phyloP scores from a whole-genome alignment of 1,140 invertebrate genomes.

The Cydia splendana region DNA sequence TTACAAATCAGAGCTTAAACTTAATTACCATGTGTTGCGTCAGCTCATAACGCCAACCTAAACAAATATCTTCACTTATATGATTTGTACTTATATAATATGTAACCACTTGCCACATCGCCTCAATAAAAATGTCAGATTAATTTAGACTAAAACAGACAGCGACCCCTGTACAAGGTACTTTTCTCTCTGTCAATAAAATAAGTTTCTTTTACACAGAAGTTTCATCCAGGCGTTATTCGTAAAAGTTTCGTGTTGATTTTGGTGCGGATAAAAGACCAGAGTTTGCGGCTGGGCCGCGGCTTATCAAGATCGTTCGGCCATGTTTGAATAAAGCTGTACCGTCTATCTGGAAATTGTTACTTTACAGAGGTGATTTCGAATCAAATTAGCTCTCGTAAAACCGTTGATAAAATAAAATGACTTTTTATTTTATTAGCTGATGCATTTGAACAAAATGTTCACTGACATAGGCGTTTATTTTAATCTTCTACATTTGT shows the following conservation, averaged over 20 bases:
- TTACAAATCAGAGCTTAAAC: too few relatives aligned
- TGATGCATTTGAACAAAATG: not conserved
- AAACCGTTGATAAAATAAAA: slow-evolving; percentile 17
- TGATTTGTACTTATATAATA: too few relatives aligned
- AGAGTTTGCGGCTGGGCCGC: slow-evolving; percentile 24
- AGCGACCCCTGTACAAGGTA: not conserved
- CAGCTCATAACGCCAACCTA: too few relatives aligned
- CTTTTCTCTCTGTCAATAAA: slow-evolving; percentile 17
- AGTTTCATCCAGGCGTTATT: slow-evolving; percentile 27
- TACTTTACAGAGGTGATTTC: slow-evolving; percentile 3
- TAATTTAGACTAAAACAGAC: not conserved
- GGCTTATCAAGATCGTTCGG: slow-evolving; percentile 15
- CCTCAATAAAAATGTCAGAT: not conserved
- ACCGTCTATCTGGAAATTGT: slow-evolving; percentile 6
- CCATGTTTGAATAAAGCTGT: slow-evolving; percentile 23
- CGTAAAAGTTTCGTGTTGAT: slow-evolving; percentile 31
- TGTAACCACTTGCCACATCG: too few relatives aligned
- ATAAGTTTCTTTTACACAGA: slow-evolving; percentile 14
- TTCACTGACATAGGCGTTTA: not conserved
- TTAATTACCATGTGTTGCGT: too few relatives aligned
- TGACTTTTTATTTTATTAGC: not conserved
- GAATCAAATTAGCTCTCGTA: slow-evolving; percentile 9
- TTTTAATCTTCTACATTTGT: not conserved
- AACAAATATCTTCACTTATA: too few relatives aligned
- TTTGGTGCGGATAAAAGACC: slow-evolving; percentile 25